Evolutionary conservation across 37 sponge, comb jelly and placozoan genomes (phyloP), one percentile per base, ranked within the genome.

Genomic region (Tethya wilhelma): DNA sequence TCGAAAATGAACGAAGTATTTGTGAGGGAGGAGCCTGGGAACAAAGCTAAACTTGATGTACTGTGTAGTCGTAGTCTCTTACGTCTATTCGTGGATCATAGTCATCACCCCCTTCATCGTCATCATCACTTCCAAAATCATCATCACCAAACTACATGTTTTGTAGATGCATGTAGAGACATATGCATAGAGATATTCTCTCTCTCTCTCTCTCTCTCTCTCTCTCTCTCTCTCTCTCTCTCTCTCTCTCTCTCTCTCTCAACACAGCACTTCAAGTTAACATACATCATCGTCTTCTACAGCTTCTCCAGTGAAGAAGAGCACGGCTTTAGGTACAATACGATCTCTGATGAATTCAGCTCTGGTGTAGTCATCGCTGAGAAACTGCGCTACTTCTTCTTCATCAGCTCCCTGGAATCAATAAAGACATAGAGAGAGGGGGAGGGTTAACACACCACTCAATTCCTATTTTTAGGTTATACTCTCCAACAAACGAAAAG

Each of bases 241-340:
- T 23, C 62, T 22, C 77, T 37, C 12, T 23, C 55, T 23, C 55
- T 23, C 58, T 20, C 74, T 56, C 58, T 36, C 74, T 22, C 1
- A 59, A 34, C 73, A 7, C 56, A 59, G 17, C 28, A 39, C 64
- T 4, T 22, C 69, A 36, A 53, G 73, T 22, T 68, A 59, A 33
- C 72, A 81, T 2, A 74, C 89, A 6, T 64, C 74, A 14, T 86
- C 84, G 7, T 80, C 84, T 17, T 88, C 86, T 25, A 85, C 7
- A 8, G 78, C 83, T 49, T 96, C 97, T 38, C 97, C 97, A 64
- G 97, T 96, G 84, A 93, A 96, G 78, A 79, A 96, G 32, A 96
- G 77, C 20, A 93, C 89, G 14, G 97, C 97, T 62, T 85, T 76
- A 2, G 91, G 89, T 4, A 96, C 73, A 17, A 96, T 65, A 1